Evolutionary conservation across 2,113 vertebrate species (phyloP).

Genomic region (Pica pica): DNA sequence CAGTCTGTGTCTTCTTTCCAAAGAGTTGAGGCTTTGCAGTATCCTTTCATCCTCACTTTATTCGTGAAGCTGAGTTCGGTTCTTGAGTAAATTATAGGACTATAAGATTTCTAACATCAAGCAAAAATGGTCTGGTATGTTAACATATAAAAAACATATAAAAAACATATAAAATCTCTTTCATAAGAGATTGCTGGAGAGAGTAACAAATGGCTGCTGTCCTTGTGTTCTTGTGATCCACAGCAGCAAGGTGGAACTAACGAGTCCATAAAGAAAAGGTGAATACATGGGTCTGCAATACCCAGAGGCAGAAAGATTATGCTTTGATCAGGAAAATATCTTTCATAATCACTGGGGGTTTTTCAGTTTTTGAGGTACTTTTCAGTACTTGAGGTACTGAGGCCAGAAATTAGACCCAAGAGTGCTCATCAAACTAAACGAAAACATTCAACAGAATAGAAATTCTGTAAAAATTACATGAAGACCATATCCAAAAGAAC

Average conservation of each 20-base stretch:
- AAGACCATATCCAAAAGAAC: neutral
- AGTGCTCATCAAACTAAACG: neutral
- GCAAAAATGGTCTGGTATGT: neutral
- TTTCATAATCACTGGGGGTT: neutral
- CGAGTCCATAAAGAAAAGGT: neutral
- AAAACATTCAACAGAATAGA: neutral
- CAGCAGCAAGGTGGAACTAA: neutral
- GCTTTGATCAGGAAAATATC: neutral
- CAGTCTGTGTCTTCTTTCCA: neutral
- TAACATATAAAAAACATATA: neutral
- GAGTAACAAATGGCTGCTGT: neutral
- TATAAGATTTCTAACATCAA: neutral
- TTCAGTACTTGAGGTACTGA: neutral
- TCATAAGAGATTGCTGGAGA: neutral
- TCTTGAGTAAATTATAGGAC: neutral
- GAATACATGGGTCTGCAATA: rapidly evolving
- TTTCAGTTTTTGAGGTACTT: neutral
- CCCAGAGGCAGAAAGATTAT: neutral
- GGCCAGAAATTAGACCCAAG: neutral
- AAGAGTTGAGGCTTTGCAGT: neutral
- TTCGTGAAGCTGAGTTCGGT: neutral
- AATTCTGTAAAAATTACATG: neutral
- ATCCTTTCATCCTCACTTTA: neutral
- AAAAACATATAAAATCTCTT: neutral
- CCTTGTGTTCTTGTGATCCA: neutral